Conservation (phyloP, 1,140 invertebrate species). For the Drosophila kikkawai region DNA sequence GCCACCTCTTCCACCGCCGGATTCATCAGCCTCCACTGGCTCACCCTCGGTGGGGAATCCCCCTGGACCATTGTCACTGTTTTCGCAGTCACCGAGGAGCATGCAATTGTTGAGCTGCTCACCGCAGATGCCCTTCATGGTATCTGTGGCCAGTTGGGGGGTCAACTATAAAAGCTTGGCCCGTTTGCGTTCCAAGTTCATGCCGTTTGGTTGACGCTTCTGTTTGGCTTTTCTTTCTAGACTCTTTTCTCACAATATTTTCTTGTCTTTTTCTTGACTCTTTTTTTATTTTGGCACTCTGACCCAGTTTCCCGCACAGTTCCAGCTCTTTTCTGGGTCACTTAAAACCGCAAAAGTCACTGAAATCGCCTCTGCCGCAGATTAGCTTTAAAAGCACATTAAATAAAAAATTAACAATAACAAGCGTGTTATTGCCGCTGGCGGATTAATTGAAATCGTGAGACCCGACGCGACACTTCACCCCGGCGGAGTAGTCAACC, state of each 20-base stretch:
- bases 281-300: conserved; percentile 29
- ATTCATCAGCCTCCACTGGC: conserved; percentile 6
- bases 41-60: background rate
- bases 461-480: conserved; percentile 23
- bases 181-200: conserved; percentile 49
- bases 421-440: conserved; percentile 32
- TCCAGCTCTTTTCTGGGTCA: conserved; percentile 60
- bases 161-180: conserved; percentile 24
- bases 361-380: conserved; percentile 6
- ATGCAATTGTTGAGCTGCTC: conserved; percentile 77
- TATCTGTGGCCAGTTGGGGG: conserved; percentile 17
- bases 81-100: conserved; percentile 55
- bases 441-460: conserved; percentile 47
- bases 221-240: conserved; percentile 1
- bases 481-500: conserved; percentile 8
- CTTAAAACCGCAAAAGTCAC: conserved; percentile 14
- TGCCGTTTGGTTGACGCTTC: conserved; percentile 33
- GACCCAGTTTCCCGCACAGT: conserved; percentile 60
- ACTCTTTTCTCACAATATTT: conserved; percentile 1
- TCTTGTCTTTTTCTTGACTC: background rate
- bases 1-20: conserved; percentile 8
- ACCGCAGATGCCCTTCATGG: conserved; percentile 76
- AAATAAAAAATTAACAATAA: conserved; percentile 24
- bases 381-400: conserved; percentile 28
- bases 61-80: conserved; percentile 27